Evolutionary conservation across 2,888 invertebrate species (phyloP), one percentile per base, ranked within the genome.

Genomic region (Dolichopus griseipennis): DNA sequence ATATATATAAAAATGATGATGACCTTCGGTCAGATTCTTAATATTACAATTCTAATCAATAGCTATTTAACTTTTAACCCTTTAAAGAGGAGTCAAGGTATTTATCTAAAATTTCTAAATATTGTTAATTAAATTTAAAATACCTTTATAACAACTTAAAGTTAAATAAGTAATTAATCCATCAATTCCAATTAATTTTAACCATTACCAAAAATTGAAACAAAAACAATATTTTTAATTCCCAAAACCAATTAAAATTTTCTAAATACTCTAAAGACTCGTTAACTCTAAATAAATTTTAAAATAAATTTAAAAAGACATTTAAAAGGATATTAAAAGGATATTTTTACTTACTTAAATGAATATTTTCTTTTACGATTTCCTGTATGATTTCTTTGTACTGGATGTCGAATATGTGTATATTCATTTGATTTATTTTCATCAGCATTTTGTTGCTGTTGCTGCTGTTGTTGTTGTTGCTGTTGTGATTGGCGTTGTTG

Each of bases 361-460:
- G 83, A 83, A 61, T 81, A 76, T 77, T 84, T 85, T 69, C 84
- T 77, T 74, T 84, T 85, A 71, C 82, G 81, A 20, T 52, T 52
- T 52, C 52, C 52, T 52, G 52, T 52, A 18, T 52, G 52, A 52
- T 52, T 52, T 52, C 18, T 52, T 52, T 52, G 52, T 52, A 67
- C 20, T 20, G 69, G 69, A 21, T 67, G 67, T 3, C 69, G 70
- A 22, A 65, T 43, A 21, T 67, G 70, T 27, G 65, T 27, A 43
- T 66, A 62, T 10, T 61, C 33, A 41, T 68, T 65, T 22, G 52
- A 12, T 22, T 66, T 66, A 33, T 27, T 27, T 65, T 34, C 33
- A 43, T 27, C 37, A 20, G 7, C 22, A 21, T 21, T 21, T 21
- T 21, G 8, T 15, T 52, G 22, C 41, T 67, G 67, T 5, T 63